A percentile compares a stretch with the other conserved stretches of the same genome.
phyloP scores from a whole-genome alignment of 2,888 invertebrate species.

The Thera obeliscata region DNA sequence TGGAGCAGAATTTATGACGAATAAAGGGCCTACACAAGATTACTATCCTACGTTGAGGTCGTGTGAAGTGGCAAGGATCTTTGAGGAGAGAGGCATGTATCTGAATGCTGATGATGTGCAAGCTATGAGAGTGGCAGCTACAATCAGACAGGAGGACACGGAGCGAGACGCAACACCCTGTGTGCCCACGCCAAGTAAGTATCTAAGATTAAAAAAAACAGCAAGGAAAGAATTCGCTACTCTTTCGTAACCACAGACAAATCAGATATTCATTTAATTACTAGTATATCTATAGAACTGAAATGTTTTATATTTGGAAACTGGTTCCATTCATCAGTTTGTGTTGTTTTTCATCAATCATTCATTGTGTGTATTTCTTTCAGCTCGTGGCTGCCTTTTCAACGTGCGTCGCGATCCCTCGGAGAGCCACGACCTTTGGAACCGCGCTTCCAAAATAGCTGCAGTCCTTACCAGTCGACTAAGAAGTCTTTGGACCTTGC shows the following conservation, averaged over 20 bases:
- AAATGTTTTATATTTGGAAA: too few species aligned
- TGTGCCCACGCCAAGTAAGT: constrained; percentile 70
- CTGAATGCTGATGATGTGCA: constrained; percentile 58
- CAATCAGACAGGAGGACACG: constrained; percentile 64
- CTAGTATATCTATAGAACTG: too few species aligned
- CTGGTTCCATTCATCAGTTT: too few species aligned
- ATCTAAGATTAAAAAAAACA: neutral
- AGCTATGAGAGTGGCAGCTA: constrained; percentile 59
- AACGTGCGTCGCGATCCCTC: constrained; percentile 92
- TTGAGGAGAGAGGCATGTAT: constrained; percentile 62
- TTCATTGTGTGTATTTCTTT: constrained; percentile 42
- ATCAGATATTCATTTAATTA: too few species aligned
- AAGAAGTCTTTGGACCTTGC: constrained; percentile 73
- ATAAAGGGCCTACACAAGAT: constrained; percentile 61
- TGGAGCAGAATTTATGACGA: constrained; percentile 62
- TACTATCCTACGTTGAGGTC: constrained; percentile 62
- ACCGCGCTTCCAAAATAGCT: constrained; percentile 80
- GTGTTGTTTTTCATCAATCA: too few species aligned
- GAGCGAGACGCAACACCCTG: constrained; percentile 64
- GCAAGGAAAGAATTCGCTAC: too few species aligned
- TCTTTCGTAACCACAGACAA: too few species aligned
- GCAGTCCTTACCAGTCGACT: constrained; percentile 67
- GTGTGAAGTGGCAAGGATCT: constrained; percentile 62
- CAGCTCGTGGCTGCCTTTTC: constrained; percentile 88
- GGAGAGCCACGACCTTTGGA: constrained; percentile 88